Conservation (phyloP, 2,888 invertebrate species). For the Machimus atricapillus region DNA sequence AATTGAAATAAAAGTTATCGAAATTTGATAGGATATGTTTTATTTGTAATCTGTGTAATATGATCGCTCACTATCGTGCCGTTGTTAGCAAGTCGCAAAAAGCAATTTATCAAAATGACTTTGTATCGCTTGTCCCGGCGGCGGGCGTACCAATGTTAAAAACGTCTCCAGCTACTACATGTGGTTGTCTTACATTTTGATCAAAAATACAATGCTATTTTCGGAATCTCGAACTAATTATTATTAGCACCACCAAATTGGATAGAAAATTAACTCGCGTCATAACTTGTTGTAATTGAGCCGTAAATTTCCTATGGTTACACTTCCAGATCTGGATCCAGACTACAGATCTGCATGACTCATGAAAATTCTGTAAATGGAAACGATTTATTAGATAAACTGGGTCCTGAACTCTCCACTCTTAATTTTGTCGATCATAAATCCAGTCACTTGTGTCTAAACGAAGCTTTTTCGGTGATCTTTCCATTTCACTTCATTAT, state of each 20-base stretch:
- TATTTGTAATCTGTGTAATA: background rate
- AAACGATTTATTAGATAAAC: slow-evolving; percentile 30
- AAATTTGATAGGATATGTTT: background rate
- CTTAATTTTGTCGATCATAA: slow-evolving; percentile 8
- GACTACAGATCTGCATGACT: background rate
- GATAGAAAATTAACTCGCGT: background rate
- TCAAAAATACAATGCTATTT: background rate
- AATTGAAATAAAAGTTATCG: no score
- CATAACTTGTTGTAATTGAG: background rate
- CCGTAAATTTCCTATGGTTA: background rate
- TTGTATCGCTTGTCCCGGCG: background rate
- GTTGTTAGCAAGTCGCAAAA: background rate
- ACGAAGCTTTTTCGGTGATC: background rate
- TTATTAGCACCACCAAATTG: background rate
- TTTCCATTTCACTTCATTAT: background rate
- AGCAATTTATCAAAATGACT: background rate
- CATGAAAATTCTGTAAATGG: background rate
- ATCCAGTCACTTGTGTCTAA: background rate
- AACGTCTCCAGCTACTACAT: background rate
- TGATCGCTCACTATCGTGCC: background rate
- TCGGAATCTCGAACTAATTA: background rate
- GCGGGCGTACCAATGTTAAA: background rate
- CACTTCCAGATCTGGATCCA: background rate
- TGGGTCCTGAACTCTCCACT: background rate
- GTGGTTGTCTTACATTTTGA: background rate